Evolutionary conservation across 2,797 vertebrate genomes (phyloP), one percentile per base, ranked within the genome.

Genomic region (Hippocampus kuda): DNA sequence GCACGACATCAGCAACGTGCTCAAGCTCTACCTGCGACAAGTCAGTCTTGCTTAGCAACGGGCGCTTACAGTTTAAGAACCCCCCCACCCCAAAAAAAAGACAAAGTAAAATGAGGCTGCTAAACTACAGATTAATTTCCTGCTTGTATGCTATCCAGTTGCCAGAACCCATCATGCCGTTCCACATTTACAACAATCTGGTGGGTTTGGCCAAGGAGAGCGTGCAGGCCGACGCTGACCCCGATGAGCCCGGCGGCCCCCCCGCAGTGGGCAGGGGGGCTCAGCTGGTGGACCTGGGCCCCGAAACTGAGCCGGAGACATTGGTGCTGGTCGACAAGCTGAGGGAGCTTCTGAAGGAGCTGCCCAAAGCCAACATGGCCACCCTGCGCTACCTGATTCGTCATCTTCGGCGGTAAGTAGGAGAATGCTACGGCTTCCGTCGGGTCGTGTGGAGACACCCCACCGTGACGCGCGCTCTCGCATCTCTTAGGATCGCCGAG

Each of bases 21-120:
- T 99, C 75, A 99, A 99, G 74, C 96, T 99, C 69, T 99, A 99
- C 87, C 92, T 99, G 83, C 89, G 96, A 70, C 97, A 99, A 94
- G 97, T 97, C 51, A 66, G 30, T 13, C 18, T 4, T 30, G 1
- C 53, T 1, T n/a, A 8, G 8, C 9, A 44, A 0, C 20, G 12
- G 13, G 9, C 26, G 11, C 3, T 18, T 22, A 51, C 49, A 22
- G 49, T 22, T 51, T 51, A 6, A 51, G 44, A 46, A 20, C 5
- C 5, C 5, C 34, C 1, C 34, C 5, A 5, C 5, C 5, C 5
- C 5, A 34, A 16, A 51, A 51, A 22, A 24, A n/a, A 18, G 16
- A 18, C 15, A 5, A 20, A 8, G 16, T 51, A 2, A 22, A 51
- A 7, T 22, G 20, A 51, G 49, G 49, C 18, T 7, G 18, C 49